Evolutionary conservation across 2,888 invertebrate species (phyloP).

Genomic region (Acholoe squamosa): DNA sequence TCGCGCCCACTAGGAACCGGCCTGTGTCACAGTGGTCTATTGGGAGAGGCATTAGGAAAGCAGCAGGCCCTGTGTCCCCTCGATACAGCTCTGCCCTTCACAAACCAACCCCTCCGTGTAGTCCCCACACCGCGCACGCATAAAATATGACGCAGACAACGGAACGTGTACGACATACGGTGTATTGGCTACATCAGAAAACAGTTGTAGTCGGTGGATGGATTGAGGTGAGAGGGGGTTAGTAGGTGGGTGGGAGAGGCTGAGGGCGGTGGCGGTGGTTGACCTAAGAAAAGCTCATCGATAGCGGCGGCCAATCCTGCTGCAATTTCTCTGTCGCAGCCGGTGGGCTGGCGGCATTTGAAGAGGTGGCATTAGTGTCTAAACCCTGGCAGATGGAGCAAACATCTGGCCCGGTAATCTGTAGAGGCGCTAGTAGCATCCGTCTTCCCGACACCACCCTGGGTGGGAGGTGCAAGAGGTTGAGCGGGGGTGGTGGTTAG

Average conservation of each 20-base stretch:
- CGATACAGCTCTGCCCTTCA: background rate
- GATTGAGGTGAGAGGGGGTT: no score
- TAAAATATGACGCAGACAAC: constrained; percentile 13
- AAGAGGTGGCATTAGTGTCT: constrained; percentile 41
- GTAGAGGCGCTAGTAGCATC: background rate
- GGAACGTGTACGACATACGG: constrained; percentile 17
- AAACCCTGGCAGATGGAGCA: constrained; percentile 23
- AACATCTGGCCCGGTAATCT: constrained; percentile 41
- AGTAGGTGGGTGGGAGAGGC: no score
- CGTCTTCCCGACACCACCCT: background rate
- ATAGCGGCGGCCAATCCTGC: background rate
- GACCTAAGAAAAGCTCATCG: constrained; percentile 10
- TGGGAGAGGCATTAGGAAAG: constrained; percentile 3
- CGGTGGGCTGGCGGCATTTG: background rate
- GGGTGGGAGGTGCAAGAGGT: background rate
- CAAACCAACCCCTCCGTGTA: background rate
- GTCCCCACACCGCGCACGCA: background rate
- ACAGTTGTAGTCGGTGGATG: no score
- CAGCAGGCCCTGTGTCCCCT: background rate
- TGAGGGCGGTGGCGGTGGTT: no score
- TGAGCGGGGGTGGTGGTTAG: no score
- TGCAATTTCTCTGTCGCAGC: constrained; percentile 1
- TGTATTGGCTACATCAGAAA: no score
- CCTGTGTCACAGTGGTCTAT: constrained; percentile 20
- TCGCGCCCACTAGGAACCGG: background rate